A percentile compares a stretch with the other conserved stretches of the same genome.
Evolutionary conservation across 2,113 vertebrate species (phyloP).

Genomic region (Malurus cyaneus): DNA sequence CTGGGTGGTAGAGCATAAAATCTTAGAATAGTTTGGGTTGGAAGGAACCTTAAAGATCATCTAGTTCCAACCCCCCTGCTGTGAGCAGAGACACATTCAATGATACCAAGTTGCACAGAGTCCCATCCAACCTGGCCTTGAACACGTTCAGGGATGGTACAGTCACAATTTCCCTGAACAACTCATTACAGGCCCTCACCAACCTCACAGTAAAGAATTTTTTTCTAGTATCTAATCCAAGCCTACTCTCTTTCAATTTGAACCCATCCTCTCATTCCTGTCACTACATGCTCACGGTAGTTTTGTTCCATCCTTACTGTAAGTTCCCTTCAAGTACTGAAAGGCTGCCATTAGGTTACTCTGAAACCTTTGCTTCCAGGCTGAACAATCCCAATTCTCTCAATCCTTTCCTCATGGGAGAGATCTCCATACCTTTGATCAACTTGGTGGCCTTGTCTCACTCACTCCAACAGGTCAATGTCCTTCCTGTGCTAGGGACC

Average conservation of each 20-base stretch:
- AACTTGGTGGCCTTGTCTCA: background rate
- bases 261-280: background rate
- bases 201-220: background rate
- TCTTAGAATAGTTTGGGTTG: background rate
- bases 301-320: background rate
- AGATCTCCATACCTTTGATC: background rate
- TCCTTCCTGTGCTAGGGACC: background rate
- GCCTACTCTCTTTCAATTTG: background rate
- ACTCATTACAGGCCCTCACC: background rate
- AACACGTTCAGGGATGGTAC: background rate
- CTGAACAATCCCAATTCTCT: background rate
- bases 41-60: background rate
- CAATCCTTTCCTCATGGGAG: background rate
- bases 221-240: background rate
- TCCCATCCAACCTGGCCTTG: background rate
- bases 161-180: background rate
- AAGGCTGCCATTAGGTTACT: background rate
- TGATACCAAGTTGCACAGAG: background rate
- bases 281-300: fast-evolving
- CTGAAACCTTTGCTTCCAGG: background rate
- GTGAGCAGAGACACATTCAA: background rate
- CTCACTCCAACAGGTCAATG: background rate
- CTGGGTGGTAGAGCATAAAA: background rate
- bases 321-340: background rate
- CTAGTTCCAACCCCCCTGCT: background rate